Base-by-base conservation (phyloP, 2,797 vertebrate genomes). In the Sebastes trivittatus region DNA sequence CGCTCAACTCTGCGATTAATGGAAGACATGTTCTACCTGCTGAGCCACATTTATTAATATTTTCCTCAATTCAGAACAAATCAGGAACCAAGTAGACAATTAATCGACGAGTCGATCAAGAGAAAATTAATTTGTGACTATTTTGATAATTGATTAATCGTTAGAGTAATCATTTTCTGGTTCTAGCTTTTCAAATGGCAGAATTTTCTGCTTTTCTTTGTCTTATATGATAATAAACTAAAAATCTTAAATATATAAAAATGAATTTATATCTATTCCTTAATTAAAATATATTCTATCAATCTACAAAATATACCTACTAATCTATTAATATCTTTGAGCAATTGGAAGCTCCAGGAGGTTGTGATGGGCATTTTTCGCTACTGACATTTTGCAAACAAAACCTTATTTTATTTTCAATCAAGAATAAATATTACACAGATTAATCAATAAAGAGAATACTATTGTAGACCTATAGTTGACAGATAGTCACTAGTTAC, bases 161-260 rank as follows among this genome's bases (percentile, higher is more conserved):
- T 29, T 20, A n/a, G 1, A 42, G 2, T 1, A 29, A 46, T 30
- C 0, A 20, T 46, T 30, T 32, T 16, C 1, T 32, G n/a, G 27
- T 34, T 38, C 4, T 8, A 63, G n/a, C 14, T 27, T 49, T 61
- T 52, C 29, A 36, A 54, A 32, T 30, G 27, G 27, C 5, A 46
- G 11, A 8, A 16, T 61, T 4, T 72, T 25, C n/a, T 32, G 6
- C 11, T 65, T 46, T 6, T 38, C 11, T 46, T 30, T 46, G 32
- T 58, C 34, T 56, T 23, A 6, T 10, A 14, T 27, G 11, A 42
- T 14, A 29, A 42, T 42, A 38, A 36, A 38, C 0, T 42, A 16
- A 42, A 42, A 1, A 42, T 42, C 38, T 13, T 42, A 16, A 42
- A 16, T 42, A 42, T 16, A 16, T 14, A 14, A 42, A 42, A 42